A percentile compares a stretch with the other conserved stretches of the same genome.
Conservation (phyloP, 2,797 vertebrate species). For the Gymnoscopelus microlampas region DNA sequence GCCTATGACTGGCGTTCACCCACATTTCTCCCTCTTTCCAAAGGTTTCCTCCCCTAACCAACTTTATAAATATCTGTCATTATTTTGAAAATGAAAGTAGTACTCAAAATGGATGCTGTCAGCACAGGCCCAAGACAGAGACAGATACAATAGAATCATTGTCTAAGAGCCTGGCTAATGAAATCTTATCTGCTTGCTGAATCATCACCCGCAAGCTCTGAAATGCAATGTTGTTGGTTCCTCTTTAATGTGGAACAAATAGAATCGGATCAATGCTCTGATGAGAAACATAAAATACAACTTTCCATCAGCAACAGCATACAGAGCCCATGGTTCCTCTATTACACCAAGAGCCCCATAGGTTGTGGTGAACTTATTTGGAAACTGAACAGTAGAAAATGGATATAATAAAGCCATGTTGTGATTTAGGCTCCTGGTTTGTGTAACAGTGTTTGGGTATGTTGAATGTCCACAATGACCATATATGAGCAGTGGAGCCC, state of each 20-base stretch:
- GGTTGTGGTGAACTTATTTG: constrained; percentile 42
- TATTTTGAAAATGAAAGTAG: no score
- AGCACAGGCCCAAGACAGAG: constrained; percentile 21
- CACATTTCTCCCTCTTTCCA: no score
- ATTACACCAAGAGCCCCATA: not conserved
- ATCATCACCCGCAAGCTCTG: constrained; percentile 7
- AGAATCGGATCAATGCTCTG: constrained; percentile 17
- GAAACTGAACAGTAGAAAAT: constrained; percentile 30
- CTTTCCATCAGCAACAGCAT: constrained; percentile 1
- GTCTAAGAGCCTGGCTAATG: constrained; percentile 28
- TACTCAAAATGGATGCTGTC: constrained; percentile 26
- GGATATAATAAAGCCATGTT: constrained; percentile 17
- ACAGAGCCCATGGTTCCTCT: not conserved
- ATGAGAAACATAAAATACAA: constrained; percentile 21
- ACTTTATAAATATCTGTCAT: no score
- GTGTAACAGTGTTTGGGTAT: constrained; percentile 57
- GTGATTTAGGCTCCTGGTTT: constrained; percentile 50
- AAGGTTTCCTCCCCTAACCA: no score
- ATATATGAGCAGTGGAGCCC: constrained; percentile 53
- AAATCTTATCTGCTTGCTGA: constrained; percentile 9
- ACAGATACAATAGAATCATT: constrained; percentile 28
- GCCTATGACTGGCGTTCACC: no score
- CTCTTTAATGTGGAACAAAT: constrained; percentile 1
- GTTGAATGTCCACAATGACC: constrained; percentile 59
- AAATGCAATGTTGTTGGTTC: not conserved